Evolutionary conservation across 1,140 invertebrate genomes (phyloP), one percentile per base, ranked within the genome.

Genomic region (Globodera ellingtonae): DNA sequence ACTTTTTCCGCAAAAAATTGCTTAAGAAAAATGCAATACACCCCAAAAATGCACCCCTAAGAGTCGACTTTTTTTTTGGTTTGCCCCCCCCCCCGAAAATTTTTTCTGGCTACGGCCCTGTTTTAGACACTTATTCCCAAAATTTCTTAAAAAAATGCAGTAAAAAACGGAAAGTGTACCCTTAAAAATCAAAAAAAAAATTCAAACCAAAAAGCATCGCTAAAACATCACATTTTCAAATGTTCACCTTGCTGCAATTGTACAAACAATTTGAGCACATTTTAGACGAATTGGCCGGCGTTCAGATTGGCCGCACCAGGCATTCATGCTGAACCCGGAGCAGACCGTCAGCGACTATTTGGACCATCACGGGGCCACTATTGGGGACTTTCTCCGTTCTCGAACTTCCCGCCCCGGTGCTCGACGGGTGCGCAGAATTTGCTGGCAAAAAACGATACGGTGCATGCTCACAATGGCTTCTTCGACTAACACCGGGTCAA

Each of bases 291-390:
- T 78, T 81, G 21, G 81, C 75, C 7, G 48, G 62, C n/a, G 77
- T 88, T 47, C 70, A 80, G 15, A 83, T 88, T 81, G 86, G 86
- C 35, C 79, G 80, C 81, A 82, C 35, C 87, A 88, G 65, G 46
- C 85, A 6, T 88, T 88, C 79, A 89, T 88, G 87, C 77, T 88
- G 0, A 88, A 88, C 74, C 87, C 87, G 13, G 78, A 81, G 4
- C 86, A 88, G 74, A 85, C 84, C 2, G 85, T 89, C 50, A 62
- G 82, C 67, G 85, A 86, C 15, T 89, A 89, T 77, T 72, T 89
- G 7, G 66, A 83, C 48, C 24, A 47, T 21, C 88, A 89, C 71
- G 84, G 85, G 56, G 86, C 87, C 13, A 75, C 83, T n/a, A 81
- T 89, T 77, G 56, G 81, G 44, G 79, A 84, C 48, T 88, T 89